Conservation (phyloP, 2,113 vertebrate genomes). For the Mastomys coucha region DNA sequence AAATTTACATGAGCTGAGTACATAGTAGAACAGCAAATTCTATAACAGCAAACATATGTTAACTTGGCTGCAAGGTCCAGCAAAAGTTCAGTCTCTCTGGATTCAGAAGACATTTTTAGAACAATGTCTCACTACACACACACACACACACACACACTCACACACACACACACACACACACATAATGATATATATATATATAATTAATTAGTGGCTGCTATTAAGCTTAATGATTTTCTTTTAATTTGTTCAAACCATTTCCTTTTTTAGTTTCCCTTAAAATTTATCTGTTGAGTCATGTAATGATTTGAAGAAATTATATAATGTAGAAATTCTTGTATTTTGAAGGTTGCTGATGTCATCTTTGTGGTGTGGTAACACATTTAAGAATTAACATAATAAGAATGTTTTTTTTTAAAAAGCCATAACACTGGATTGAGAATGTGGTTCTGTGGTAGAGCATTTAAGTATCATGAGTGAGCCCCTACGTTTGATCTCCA, state of each 20-base stretch:
- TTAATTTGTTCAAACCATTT: not conserved
- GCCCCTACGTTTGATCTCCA: not conserved
- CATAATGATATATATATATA: no score
- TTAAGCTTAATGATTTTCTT: not conserved
- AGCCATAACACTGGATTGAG: not conserved
- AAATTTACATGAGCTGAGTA: not conserved
- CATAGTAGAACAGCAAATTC: not conserved
- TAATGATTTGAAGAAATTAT: not conserved
- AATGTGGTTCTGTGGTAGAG: not conserved
- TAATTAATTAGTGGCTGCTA: no score
- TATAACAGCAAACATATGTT: not conserved
- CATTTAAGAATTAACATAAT: conserved; percentile 30
- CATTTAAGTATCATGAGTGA: not conserved
- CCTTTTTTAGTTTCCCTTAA: not conserved
- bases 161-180: not conserved
- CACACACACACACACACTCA: not conserved
- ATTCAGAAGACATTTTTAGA: not conserved
- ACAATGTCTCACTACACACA: not conserved
- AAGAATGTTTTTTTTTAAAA: not conserved
- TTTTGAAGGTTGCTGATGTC: not conserved
- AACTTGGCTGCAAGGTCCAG: not conserved
- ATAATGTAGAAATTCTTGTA: not conserved
- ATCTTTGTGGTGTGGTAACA: not conserved
- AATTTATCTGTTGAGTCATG: not conserved
- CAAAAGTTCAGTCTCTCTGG: not conserved